phyloP scores from a whole-genome alignment of 2,888 invertebrate species.

The Heteromurus nitidus region DNA sequence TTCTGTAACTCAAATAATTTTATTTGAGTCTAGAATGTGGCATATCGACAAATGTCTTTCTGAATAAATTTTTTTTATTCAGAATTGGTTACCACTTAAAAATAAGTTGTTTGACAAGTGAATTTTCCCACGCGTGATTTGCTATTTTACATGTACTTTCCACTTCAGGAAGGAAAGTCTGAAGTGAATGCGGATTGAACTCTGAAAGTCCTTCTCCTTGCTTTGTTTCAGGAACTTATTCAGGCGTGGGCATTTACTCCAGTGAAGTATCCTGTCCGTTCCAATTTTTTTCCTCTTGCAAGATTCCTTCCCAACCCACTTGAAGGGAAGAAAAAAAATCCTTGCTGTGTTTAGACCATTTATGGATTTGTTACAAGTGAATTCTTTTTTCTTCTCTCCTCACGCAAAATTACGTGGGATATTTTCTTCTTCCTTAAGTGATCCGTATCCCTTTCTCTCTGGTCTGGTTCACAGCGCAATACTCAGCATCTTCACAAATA shows the following conservation, averaged over 20 bases:
- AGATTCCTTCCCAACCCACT: too few relatives aligned
- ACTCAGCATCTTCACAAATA: too few relatives aligned
- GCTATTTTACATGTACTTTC: background rate
- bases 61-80: background rate
- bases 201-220: too few relatives aligned
- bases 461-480: background rate
- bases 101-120: too few relatives aligned
- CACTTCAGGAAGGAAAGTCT: background rate
- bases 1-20: too few relatives aligned
- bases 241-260: too few relatives aligned
- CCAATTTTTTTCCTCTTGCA: too few relatives aligned
- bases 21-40: background rate
- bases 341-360: background rate
- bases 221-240: too few relatives aligned
- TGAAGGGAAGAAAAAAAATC: background rate
- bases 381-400: slow-evolving; percentile 20
- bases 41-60: background rate
- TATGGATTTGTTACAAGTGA: slow-evolving; percentile 27
- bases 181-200: background rate
- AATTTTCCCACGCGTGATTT: background rate
- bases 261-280: too few relatives aligned
- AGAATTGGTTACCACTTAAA: background rate
- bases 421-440: background rate
- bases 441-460: background rate
- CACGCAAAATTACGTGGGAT: slow-evolving; percentile 2